Conservation (phyloP, 2,797 vertebrate genomes). For the Channallabes apus region DNA sequence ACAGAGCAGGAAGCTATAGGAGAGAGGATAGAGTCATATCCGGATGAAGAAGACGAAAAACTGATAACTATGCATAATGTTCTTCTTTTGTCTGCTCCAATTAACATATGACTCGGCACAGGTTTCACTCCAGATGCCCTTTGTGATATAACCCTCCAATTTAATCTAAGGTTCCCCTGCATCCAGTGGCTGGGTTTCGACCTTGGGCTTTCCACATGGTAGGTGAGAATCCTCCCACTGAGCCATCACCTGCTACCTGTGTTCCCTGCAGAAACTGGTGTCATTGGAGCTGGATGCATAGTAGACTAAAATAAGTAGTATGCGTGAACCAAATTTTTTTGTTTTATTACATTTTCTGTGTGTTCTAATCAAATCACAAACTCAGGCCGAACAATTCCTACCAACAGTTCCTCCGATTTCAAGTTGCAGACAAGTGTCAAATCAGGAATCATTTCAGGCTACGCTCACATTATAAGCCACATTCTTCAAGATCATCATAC, state of each 20-base stretch:
- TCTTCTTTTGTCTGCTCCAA: too few species aligned
- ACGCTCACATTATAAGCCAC: too few species aligned
- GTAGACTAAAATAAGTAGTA: neutral
- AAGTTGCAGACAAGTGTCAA: neutral
- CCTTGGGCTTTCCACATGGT: too few species aligned
- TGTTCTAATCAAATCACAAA: neutral
- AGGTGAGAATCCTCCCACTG: too few species aligned
- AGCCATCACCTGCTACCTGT: neutral
- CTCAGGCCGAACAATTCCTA: neutral
- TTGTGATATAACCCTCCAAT: too few species aligned
- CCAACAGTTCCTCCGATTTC: neutral
- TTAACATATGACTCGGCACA: too few species aligned
- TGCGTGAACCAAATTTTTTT: neutral
- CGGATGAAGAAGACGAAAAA: neutral
- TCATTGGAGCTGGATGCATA: neutral
- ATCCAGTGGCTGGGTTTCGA: too few species aligned
- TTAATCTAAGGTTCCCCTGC: too few species aligned
- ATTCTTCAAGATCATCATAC: too few species aligned
- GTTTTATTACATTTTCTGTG: neutral
- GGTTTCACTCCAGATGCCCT: too few species aligned
- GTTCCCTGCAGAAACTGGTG: neutral
- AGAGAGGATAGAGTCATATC: neutral
- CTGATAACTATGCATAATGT: too few species aligned
- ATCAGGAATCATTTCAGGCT: neutral
- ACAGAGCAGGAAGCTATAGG: slow-evolving; percentile 5